phyloP scores from a whole-genome alignment of 2,113 vertebrate genomes.

The Oncorhynchus mykiss region DNA sequence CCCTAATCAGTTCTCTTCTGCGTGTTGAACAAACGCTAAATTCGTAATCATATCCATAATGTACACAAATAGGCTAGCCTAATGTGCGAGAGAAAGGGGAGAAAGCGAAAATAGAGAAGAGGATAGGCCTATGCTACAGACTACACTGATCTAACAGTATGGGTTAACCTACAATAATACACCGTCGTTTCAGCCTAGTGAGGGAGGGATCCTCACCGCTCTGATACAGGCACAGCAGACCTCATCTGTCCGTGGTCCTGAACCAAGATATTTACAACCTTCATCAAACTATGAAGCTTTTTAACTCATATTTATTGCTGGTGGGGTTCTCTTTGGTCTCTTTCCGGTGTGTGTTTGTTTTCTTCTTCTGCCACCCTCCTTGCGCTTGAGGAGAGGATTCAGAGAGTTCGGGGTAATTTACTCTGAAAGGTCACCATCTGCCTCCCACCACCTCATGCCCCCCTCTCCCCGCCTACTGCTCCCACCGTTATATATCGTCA shows the following conservation, averaged over 20 bases:
- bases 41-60: no score
- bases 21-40: neutral
- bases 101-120: neutral
- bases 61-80: no score
- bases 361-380: neutral
- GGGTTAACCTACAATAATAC: neutral
- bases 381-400: slow-evolving; percentile 37
- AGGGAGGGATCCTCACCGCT: neutral
- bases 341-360: neutral
- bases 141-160: neutral
- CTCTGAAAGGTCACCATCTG: slow-evolving; percentile 77
- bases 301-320: neutral
- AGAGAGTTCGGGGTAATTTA: slow-evolving; percentile 68
- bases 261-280: neutral
- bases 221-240: neutral
- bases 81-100: no score
- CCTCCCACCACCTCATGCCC: slow-evolving; percentile 47
- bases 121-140: neutral
- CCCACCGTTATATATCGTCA: slow-evolving; percentile 20
- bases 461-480: slow-evolving; percentile 27
- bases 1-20: neutral
- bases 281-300: neutral
- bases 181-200: neutral
- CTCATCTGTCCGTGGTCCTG: slow-evolving; percentile 16
- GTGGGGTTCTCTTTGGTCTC: neutral